Conservation (phyloP, 2,113 vertebrate species). For the Micronycteris hirsuta region DNA sequence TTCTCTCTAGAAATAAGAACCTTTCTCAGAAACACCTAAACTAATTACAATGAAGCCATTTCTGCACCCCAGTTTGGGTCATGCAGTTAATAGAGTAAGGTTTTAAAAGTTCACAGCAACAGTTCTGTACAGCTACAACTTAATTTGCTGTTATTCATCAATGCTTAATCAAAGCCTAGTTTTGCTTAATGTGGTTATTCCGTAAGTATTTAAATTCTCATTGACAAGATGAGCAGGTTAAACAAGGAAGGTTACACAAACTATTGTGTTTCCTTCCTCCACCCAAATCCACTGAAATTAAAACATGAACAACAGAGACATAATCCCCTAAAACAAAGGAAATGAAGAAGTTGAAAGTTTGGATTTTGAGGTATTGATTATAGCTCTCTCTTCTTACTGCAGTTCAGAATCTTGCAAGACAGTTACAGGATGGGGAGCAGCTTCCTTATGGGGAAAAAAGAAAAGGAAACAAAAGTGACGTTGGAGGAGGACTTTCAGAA, state of each 20-base stretch:
- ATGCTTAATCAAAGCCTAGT: neutral
- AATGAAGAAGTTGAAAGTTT: neutral
- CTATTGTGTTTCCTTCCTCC: neutral
- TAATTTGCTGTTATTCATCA: neutral
- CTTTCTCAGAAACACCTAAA: neutral
- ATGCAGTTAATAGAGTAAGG: neutral
- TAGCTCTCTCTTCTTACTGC: neutral
- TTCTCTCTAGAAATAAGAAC: neutral
- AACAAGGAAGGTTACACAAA: neutral
- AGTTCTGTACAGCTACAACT: neutral
- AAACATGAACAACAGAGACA: neutral
- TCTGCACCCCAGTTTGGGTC: neutral
- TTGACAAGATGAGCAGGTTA: neutral
- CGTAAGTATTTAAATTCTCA: neutral
- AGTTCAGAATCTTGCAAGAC: neutral
- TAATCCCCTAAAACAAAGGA: neutral
- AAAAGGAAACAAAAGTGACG: neutral
- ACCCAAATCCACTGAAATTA: neutral
- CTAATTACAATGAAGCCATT: neutral
- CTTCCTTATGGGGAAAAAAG: neutral
- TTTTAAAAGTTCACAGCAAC: neutral
- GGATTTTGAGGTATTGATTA: neutral
- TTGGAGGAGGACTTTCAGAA: neutral
- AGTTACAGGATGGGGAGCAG: neutral
- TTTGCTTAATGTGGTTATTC: neutral